Percentiles rank a stretch among this genome's conserved stretches.
These are phyloP conservation scores for Synanthedon myopaeformis DNA, from an alignment of 2,888 invertebrate species.

Conservation along the genomic window DNA sequence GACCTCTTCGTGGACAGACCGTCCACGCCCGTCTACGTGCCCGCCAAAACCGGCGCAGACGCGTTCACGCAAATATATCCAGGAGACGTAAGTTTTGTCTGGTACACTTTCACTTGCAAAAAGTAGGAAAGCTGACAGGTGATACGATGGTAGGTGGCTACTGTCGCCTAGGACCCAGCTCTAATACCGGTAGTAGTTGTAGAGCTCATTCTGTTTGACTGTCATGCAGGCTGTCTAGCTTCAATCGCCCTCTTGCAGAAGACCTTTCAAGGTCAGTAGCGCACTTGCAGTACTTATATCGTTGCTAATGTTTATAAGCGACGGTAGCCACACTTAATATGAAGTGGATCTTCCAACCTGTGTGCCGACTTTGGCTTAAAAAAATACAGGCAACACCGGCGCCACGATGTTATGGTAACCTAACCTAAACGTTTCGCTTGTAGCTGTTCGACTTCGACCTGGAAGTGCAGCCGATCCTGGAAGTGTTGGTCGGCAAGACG, in stretches of 20 bases:
- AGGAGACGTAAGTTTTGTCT: conserved; percentile 77
- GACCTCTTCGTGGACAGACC: conserved; percentile 89
- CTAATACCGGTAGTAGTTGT: no score
- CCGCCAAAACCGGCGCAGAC: conserved; percentile 85
- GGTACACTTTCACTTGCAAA: not conserved
- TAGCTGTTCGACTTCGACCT: conserved; percentile 92
- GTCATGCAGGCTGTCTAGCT: no score
- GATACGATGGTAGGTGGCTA: not conserved
- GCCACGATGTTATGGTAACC: not conserved
- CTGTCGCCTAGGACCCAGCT: not conserved
- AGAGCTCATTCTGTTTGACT: no score
- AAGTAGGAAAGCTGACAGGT: not conserved
- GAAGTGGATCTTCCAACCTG: no score
- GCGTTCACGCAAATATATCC: conserved; percentile 88
- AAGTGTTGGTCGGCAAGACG: conserved; percentile 89
- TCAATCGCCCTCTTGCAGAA: no score
- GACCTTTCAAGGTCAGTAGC: no score
- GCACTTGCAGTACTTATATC: no score
- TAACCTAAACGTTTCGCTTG: conserved; percentile 1
- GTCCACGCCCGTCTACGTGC: conserved; percentile 81
- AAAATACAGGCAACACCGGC: not conserved
- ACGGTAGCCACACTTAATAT: no score
- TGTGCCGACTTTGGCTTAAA: no score
- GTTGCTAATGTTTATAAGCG: no score
- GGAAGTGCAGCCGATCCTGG: conserved; percentile 91